Evolutionary conservation across 2,888 invertebrate species (phyloP), one percentile per base, ranked within the genome.

Genomic region (Chrysotoxum bicinctum): DNA sequence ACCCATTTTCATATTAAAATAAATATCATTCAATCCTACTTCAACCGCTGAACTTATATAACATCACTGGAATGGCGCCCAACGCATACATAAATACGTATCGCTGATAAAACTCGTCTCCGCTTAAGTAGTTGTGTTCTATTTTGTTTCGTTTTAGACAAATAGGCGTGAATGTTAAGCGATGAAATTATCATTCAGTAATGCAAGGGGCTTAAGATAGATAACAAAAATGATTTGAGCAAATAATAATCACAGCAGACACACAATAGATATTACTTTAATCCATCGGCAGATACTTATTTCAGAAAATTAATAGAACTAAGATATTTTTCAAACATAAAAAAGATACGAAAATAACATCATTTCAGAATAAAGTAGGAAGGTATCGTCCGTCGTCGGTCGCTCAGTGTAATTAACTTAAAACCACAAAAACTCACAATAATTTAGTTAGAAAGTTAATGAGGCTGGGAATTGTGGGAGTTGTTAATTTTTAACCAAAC

Each of bases 401-500:
- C n/a, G 14, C 12, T n/a, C n/a, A n/a, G 7, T 10, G 4, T 35
- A 12, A 35, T 35, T 3, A 35, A 3, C 4, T 12, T 35, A 12
- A 12, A 43, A 16, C 16, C 1, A 40, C 2, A 16, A 8, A 48
- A 12, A 48, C 5, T 5, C 12, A 5, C 48, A 48, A 48, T 21
- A 12, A 12, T 2, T 2, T 26, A 26, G 1, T 26, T 26, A 6
- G 2, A 50, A 7, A n/a, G 30, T 30, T 54, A 30, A 35, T 19
- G 50, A 26, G 52, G 26, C 66, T 48, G 56, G n/a, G 73, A 66
- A 52, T 60, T 43, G 37, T 14, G 19, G 48, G n/a, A n/a, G n/a
- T n/a, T n/a, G n/a, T n/a, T n/a, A n/a, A n/a, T n/a, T n/a, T n/a
- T n/a, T n/a, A n/a, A n/a, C n/a, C n/a, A n/a, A n/a, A n/a, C n/a